phyloP scores from a whole-genome alignment of 2,797 vertebrate genomes.

The Halcyon leucocephala region DNA sequence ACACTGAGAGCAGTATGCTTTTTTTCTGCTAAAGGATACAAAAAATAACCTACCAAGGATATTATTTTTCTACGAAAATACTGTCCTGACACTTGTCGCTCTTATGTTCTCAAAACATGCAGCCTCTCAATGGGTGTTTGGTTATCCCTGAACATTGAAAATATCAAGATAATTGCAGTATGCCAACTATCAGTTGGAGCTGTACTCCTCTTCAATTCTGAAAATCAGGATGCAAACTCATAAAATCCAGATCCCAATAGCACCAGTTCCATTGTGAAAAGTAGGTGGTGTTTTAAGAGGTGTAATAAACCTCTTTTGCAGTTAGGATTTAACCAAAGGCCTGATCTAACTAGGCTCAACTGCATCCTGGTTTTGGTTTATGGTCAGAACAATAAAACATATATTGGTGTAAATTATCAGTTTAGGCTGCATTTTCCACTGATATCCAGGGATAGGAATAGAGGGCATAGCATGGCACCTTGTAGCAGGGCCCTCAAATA shows the following conservation, averaged over 20 bases:
- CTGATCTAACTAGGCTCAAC: background rate
- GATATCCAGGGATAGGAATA: background rate
- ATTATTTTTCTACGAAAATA: background rate
- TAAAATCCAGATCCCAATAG: background rate
- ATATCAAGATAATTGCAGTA: background rate
- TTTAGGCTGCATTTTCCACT: background rate
- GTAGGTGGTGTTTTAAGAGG: background rate
- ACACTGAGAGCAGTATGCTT: background rate
- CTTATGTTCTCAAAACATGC: accelerated
- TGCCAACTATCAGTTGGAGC: background rate
- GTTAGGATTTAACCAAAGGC: background rate
- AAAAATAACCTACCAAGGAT: background rate
- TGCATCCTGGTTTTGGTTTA: background rate
- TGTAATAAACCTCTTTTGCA: background rate
- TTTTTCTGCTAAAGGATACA: background rate
- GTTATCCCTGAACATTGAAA: accelerated
- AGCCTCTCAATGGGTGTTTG: background rate
- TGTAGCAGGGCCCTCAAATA: background rate
- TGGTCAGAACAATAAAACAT: background rate
- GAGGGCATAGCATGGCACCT: background rate
- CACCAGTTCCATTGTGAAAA: background rate
- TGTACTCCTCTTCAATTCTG: background rate
- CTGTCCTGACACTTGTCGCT: background rate
- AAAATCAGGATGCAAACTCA: background rate
- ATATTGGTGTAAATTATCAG: background rate